Base-by-base conservation (phyloP, 2,888 invertebrate species). In the Xestia sexstrigata region DNA sequence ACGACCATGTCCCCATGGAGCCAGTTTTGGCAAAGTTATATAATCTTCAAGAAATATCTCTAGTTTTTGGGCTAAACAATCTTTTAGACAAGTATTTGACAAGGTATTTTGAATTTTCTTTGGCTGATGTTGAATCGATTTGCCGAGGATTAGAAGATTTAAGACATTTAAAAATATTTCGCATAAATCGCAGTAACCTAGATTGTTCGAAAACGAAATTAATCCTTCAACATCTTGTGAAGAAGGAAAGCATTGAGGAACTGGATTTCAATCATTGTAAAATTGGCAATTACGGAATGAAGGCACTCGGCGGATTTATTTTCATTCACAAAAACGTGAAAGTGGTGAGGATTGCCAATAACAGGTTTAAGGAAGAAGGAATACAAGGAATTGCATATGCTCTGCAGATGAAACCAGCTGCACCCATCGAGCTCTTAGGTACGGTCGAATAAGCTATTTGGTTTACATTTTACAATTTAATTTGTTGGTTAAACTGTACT, bases 241-340 rank as follows among this genome's bases (percentile, higher is more conserved):
- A 96, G 81, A 96, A 96, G 83, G 95, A 95, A 80, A 92, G 95
- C 86, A 92, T 98, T 49, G 95, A 97, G 82, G 97, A 97, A 88
- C 89, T 98, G 52, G 97, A 98, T 91, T 97, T 98, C 70, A 97
- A 97, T 79, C 97, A 98, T 89, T 98, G 98, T 90, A 96, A 97
- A 86, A 97, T 98, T 70, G 97, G 96, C 5, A 97, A 98, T 90
- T 95, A 95, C 67, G 98, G 98, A 0, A 97, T 97, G 88, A 95
- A 97, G 76, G 98, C 97, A 30, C 93, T 98, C 4, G 97, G 97
- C 0, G 97, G 97, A 83, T 94, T 97, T 79, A 95, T 97, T 72
- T 93, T 87, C 55, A 85, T 95, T 17, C 97, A 97, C 86, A 93
- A 92, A 17, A 95, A 94, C 62, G 88, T 97, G 39, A 96, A 94